Conservation (phyloP, 2,888 invertebrate genomes). For the Congeria kusceri region DNA sequence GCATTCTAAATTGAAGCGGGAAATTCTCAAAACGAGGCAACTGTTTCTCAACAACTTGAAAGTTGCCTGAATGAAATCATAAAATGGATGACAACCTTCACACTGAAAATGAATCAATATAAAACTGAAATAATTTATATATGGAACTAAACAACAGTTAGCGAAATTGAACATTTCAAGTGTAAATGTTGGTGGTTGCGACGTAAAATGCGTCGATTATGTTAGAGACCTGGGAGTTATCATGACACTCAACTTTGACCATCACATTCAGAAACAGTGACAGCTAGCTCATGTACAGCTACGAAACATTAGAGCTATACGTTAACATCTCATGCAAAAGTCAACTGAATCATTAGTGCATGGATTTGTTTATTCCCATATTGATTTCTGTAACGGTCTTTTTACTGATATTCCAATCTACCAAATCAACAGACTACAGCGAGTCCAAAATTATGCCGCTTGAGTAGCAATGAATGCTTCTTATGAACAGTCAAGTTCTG, state of each 20-base stretch:
- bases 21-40: too few relatives aligned
- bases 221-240: constrained; percentile 34
- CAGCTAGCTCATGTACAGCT: constrained; percentile 38
- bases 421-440: background rate
- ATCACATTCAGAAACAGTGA: constrained; percentile 32
- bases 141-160: constrained; percentile 46
- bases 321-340: constrained; percentile 23
- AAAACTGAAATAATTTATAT: constrained; percentile 42
- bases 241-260: constrained; percentile 37
- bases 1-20: too few relatives aligned
- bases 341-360: constrained; percentile 33
- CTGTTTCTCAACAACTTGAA: constrained; percentile 45
- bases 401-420: constrained; percentile 24
- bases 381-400: constrained; percentile 38
- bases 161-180: constrained; percentile 33
- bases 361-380: constrained; percentile 20
- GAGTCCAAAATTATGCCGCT: constrained; percentile 11
- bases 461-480: background rate
- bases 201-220: constrained; percentile 32
- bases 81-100: constrained; percentile 40
- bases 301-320: constrained; percentile 33
- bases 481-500: constrained; percentile 4
- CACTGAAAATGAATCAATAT: constrained; percentile 46
- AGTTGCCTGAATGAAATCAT: constrained; percentile 41
- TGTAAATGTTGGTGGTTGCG: constrained; percentile 14